Evolutionary conservation across 2,888 invertebrate genomes (phyloP), one percentile per base, ranked within the genome.

Genomic region (Drosophila lacicola): DNA sequence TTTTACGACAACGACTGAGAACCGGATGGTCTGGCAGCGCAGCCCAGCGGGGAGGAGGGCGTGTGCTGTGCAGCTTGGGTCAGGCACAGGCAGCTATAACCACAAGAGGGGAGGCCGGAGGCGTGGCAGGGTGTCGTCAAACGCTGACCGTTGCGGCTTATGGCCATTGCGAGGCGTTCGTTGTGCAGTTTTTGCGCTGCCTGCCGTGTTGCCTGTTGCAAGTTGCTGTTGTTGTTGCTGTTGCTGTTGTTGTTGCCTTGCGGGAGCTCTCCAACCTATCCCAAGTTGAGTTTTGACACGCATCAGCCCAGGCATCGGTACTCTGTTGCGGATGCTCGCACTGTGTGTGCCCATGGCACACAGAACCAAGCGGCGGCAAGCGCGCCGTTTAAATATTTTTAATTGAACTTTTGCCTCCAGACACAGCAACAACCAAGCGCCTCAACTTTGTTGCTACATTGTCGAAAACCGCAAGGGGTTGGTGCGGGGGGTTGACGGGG

Each of bases 251-350:
- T 67, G 67, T 41, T 84, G 84, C 84, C 89, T 89, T 84, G 78
- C 88, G 86, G 85, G 89, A 76, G 78, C 84, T 78, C 82, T 89
- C 86, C 90, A 91, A 91, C 90, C 90, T 91, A 91, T 90, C 90
- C 91, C 91, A 91, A 91, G 91, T 89, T 88, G 80, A 84, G 84
- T 90, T 88, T 89, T 90, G 89, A 91, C 90, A 91, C 90, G 90
- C 90, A 90, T 90, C 88, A 71, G 74, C 49, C 69, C 83, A 71
- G 72, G 50, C 67, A 70, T 57, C 62, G 65, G 65, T 46, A 21
- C 50, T 29, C 29, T 41, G 41, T 53, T 51, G 64, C 51, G 64
- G 62, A 69, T 74, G 68, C 55, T 39, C 58, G 44, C 49, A 46
- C 17, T 17, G 17, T 17, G 17, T 17, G 17, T 17, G 17, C 17